Evolutionary conservation across 2,797 vertebrate genomes (phyloP).

Genomic region (Mastacembelus armatus): DNA sequence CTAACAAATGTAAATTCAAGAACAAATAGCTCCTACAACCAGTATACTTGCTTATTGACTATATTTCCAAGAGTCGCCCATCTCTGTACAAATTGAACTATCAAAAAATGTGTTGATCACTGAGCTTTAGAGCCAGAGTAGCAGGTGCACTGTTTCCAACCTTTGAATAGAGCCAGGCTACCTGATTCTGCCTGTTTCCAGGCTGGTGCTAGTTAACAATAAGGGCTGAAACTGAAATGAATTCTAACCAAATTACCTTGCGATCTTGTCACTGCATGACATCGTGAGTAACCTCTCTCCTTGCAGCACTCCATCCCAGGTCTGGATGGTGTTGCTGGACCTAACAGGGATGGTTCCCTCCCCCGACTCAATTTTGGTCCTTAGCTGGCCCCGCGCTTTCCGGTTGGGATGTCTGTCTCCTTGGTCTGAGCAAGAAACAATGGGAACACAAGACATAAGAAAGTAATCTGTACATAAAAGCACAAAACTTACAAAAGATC

Average conservation of each 20-base stretch:
- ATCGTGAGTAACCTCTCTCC: conserved; percentile 96
- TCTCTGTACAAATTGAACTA: too few relatives aligned
- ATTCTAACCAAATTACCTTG: conserved; percentile 81
- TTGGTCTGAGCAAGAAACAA: conserved; percentile 83
- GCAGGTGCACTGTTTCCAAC: too few relatives aligned
- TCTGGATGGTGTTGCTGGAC: conserved; percentile 95
- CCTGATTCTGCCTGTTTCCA: too few relatives aligned
- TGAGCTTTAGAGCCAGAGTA: too few relatives aligned
- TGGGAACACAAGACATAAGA: neutral
- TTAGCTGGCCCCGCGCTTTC: conserved; percentile 94
- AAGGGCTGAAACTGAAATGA: neutral
- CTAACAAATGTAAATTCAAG: too few relatives aligned
- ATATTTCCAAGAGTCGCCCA: too few relatives aligned
- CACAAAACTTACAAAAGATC: neutral
- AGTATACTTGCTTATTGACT: too few relatives aligned
- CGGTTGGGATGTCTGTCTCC: conserved; percentile 96
- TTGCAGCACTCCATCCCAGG: conserved; percentile 96
- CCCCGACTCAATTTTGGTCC: conserved; percentile 97
- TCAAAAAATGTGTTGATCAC: too few relatives aligned
- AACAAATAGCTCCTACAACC: too few relatives aligned
- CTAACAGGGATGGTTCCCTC: conserved; percentile 97
- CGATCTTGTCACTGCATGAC: conserved; percentile 99
- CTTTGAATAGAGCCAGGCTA: too few relatives aligned
- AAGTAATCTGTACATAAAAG: neutral
- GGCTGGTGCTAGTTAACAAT: neutral